A percentile compares a stretch with the other conserved stretches of the same genome.
These are phyloP conservation scores for Oreocharis arfaki DNA, from an alignment of 2,113 vertebrate species.

Conservation along the genomic window DNA sequence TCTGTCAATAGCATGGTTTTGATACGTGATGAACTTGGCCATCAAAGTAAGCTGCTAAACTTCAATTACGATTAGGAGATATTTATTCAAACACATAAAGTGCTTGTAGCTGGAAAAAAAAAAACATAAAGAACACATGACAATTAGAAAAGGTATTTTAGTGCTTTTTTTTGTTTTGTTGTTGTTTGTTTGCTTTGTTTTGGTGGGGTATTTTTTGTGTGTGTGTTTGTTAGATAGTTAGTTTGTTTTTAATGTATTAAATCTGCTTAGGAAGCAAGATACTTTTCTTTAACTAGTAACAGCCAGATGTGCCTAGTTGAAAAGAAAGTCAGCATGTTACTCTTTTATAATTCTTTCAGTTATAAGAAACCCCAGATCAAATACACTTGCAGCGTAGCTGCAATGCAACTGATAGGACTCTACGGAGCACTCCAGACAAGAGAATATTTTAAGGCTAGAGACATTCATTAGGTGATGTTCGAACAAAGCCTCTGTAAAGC, in stretches of 20 bases:
- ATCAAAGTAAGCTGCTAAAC: not conserved
- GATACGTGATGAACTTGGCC: rapidly evolving
- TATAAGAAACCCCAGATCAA: not conserved
- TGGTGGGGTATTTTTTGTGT: not conserved
- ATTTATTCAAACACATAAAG: not conserved
- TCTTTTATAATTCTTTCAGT: not conserved
- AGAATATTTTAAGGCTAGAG: not conserved
- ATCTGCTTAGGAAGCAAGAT: not conserved
- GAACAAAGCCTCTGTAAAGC: not conserved
- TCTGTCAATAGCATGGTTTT: not conserved
- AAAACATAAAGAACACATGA: not conserved
- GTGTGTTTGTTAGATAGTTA: not conserved
- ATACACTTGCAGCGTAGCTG: not conserved
- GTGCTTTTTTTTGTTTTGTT: not conserved
- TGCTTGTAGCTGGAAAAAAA: not conserved
- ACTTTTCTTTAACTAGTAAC: not conserved
- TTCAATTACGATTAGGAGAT: not conserved
- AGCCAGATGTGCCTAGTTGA: not conserved
- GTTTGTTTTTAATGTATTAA: not conserved
- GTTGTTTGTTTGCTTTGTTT: not conserved
- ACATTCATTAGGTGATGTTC: not conserved
- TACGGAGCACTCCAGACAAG: not conserved
- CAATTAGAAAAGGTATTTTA: not conserved
- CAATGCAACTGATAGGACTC: not conserved
- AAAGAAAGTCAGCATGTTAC: not conserved